phyloP scores from a whole-genome alignment of 2,113 vertebrate genomes.

The Daubentonia madagascariensis region DNA sequence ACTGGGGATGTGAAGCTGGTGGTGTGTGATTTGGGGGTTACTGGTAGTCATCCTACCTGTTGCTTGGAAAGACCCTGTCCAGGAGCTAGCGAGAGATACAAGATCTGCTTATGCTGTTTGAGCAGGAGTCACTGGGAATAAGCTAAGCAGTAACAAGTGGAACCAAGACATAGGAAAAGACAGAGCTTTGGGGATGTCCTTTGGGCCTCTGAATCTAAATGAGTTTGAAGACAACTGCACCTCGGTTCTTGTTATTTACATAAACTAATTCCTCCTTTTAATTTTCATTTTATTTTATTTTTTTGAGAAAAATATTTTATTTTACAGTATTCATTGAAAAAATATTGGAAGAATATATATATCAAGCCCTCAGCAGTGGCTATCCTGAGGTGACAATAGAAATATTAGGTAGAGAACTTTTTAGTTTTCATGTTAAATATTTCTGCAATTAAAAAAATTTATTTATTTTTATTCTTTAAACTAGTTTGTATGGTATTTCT shows the following conservation, averaged over 20 bases:
- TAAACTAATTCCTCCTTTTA: not conserved
- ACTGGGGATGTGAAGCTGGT: not conserved
- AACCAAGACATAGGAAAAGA: not conserved
- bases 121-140: not conserved
- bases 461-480: not conserved
- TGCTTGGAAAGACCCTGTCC: not conserved
- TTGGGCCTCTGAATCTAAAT: not conserved
- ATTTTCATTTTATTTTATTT: not conserved
- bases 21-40: not conserved
- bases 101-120: not conserved
- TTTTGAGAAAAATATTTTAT: constrained; percentile 11
- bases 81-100: not conserved
- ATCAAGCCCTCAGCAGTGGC: not conserved
- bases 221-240: not conserved
- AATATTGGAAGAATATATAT: not conserved
- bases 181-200: not conserved
- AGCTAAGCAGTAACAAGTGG: not conserved
- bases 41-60: not conserved
- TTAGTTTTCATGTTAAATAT: constrained; percentile 15
- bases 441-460: not conserved
- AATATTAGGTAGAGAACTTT: not conserved
- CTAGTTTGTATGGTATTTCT: not conserved
- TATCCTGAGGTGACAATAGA: not conserved
- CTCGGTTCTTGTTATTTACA: not conserved
- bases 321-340: not conserved